phyloP scores from a whole-genome alignment of 2,797 vertebrate genomes.

The Sebastes elongatus region DNA sequence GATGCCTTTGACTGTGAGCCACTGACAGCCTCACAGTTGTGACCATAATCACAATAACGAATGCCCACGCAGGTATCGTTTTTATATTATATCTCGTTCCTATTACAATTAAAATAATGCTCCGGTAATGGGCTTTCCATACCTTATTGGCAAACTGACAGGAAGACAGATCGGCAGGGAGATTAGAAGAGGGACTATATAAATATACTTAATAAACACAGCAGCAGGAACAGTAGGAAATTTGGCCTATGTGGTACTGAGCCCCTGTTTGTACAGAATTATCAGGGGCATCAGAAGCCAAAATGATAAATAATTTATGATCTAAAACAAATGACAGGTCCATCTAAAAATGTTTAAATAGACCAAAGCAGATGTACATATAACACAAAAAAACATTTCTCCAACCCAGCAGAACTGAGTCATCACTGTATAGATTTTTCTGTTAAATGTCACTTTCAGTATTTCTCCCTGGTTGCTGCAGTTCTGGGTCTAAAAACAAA shows the following conservation, averaged over 20 bases:
- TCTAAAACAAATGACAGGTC: background rate
- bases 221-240: background rate
- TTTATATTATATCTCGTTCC: background rate
- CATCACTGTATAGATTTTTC: slow-evolving; percentile 52
- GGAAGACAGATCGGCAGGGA: background rate
- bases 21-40: slow-evolving; percentile 26
- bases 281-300: background rate
- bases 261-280: background rate
- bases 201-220: background rate
- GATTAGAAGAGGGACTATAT: background rate
- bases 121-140: background rate
- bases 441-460: slow-evolving; percentile 39
- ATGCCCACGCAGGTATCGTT: slow-evolving; percentile 9
- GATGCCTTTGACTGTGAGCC: slow-evolving; percentile 5
- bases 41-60: slow-evolving; percentile 27
- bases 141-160: slow-evolving; percentile 6
- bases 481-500: slow-evolving; percentile 29
- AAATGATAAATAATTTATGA: background rate
- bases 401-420: slow-evolving; percentile 18
- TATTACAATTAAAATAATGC: slow-evolving; percentile 1
- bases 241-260: too few relatives aligned
- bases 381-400: background rate
- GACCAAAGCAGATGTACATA: background rate
- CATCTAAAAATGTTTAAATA: background rate
- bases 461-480: slow-evolving; percentile 29